These are phyloP conservation scores for Tragelaphus scriptus DNA, from an alignment of 2,113 vertebrate species.

Conservation along the genomic window DNA sequence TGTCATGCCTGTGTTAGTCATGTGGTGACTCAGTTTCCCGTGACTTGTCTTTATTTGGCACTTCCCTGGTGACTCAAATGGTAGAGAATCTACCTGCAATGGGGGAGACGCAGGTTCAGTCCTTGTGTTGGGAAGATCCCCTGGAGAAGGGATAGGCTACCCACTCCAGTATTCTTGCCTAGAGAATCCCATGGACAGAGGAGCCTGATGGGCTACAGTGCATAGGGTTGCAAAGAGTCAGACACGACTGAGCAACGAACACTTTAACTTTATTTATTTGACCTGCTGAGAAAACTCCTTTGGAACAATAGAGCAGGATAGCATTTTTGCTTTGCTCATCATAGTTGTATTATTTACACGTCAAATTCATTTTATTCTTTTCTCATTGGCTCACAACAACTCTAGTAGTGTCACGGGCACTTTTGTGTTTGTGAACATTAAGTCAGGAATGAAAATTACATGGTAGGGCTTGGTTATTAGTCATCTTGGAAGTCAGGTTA, in stretches of 20 bases:
- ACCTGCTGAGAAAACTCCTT: neutral
- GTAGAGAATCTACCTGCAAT: neutral
- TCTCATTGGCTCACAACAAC: neutral
- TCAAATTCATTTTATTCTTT: neutral
- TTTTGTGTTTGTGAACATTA: neutral
- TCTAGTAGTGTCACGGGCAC: fast-evolving
- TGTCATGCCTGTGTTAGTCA: fast-evolving
- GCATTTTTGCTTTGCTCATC: neutral
- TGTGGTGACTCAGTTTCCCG: neutral
- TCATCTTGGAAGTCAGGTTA: neutral
- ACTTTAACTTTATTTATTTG: neutral
- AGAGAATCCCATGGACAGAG: neutral
- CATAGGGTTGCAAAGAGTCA: fast-evolving
- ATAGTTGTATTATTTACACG: fast-evolving
- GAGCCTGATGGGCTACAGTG: neutral
- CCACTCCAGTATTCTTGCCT: neutral
- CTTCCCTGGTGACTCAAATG: neutral
- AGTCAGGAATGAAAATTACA: neutral
- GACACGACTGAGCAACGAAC: fast-evolving
- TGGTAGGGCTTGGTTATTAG: neutral
- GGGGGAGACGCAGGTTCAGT: neutral
- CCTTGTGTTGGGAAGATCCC: neutral
- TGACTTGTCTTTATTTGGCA: neutral
- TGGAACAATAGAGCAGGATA: neutral
- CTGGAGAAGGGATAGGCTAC: neutral